Evolutionary conservation across 2,797 vertebrate species (phyloP).

Genomic region (Rhinophrynus dorsalis): DNA sequence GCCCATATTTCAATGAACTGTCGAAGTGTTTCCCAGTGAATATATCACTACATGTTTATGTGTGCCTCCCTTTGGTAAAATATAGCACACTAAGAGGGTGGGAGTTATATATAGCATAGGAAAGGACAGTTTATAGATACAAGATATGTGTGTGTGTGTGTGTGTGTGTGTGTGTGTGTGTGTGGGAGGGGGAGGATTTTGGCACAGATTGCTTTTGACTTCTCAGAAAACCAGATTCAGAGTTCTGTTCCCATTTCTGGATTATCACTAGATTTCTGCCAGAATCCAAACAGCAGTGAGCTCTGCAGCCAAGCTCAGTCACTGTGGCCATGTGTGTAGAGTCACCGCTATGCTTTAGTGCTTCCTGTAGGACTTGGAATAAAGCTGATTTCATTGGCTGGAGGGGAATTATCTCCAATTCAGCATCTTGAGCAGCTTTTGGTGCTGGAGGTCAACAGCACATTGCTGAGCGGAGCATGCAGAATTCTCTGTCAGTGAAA

Average conservation of each 20-base stretch:
- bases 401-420: neutral
- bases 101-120: conserved; percentile 23
- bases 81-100: neutral
- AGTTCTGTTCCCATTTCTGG: neutral
- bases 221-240: neutral
- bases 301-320: neutral
- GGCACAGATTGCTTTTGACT: neutral
- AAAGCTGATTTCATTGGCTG: too few species aligned
- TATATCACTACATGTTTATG: neutral
- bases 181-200: too few species aligned
- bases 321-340: neutral
- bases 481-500: too few species aligned
- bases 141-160: conserved; percentile 1
- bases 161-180: too few species aligned
- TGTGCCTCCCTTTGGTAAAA: neutral
- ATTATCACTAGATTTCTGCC: neutral
- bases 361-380: too few species aligned
- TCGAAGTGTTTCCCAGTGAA: neutral
- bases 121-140: conserved; percentile 11
- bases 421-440: neutral
- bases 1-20: neutral
- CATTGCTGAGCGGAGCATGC: neutral
- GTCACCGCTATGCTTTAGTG: neutral
- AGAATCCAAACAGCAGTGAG: neutral
- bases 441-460: neutral